phyloP scores from a whole-genome alignment of 2,113 vertebrate species.

The Cebus imitator region DNA sequence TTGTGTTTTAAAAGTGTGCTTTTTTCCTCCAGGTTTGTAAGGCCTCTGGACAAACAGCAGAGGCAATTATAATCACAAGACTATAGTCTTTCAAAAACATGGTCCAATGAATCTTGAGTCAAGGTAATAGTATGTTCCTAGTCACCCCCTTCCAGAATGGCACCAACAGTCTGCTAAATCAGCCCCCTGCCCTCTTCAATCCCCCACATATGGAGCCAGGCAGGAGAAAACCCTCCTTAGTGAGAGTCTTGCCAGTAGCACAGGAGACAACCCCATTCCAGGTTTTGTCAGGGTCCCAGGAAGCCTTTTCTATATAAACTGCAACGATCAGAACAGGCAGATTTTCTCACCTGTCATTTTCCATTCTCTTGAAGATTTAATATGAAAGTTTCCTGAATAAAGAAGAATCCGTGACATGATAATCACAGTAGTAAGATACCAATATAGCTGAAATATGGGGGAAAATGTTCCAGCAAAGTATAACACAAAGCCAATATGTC shows the following conservation, averaged over 20 bases:
- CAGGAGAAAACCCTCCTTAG: not conserved
- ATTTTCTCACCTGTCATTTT: not conserved
- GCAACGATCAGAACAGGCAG: not conserved
- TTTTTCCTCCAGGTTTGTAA: not conserved
- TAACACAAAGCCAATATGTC: not conserved
- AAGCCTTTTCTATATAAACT: not conserved
- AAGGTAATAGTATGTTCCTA: not conserved
- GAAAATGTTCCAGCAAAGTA: not conserved
- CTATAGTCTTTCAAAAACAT: not conserved
- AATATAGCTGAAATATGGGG: not conserved
- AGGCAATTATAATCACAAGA: not conserved
- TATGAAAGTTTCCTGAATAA: not conserved
- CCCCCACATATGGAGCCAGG: not conserved
- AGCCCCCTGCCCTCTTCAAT: rapidly evolving
- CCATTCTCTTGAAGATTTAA: not conserved
- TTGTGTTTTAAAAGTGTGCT: not conserved
- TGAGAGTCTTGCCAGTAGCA: not conserved
- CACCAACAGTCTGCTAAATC: not conserved
- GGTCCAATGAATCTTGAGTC: not conserved
- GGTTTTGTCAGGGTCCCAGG: not conserved
- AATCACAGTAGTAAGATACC: not conserved
- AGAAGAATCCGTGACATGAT: not conserved
- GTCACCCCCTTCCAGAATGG: not conserved
- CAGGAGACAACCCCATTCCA: not conserved
- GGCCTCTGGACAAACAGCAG: not conserved